A percentile compares a stretch with the other conserved stretches of the same genome.
These are phyloP conservation scores for Ictidomys tridecemlineatus DNA, from an alignment of 2,113 vertebrate species.

Conservation along the genomic window DNA sequence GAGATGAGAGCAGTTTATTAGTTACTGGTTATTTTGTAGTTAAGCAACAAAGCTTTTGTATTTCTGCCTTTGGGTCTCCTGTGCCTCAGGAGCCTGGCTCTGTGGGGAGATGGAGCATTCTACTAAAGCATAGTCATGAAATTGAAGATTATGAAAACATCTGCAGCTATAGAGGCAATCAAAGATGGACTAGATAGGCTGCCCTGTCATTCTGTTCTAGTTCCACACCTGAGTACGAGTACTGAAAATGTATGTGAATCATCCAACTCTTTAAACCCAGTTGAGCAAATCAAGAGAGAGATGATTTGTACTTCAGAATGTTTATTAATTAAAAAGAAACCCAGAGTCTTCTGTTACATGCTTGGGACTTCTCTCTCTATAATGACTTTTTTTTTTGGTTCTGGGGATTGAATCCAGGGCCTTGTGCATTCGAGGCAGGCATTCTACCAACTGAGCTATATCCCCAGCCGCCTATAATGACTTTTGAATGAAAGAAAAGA, in stretches of 20 bases:
- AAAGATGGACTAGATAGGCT: not conserved
- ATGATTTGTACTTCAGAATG: not conserved
- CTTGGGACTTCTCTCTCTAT: not conserved
- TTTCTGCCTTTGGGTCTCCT: not conserved
- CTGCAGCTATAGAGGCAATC: not conserved
- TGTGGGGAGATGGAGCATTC: not conserved
- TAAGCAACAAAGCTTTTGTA: not conserved
- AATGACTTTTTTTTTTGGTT: not conserved
- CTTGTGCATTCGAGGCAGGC: too few relatives aligned
- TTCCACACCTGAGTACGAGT: not conserved
- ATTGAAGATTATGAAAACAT: not conserved
- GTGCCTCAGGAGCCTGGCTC: not conserved
- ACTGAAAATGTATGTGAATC: not conserved
- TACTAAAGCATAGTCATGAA: not conserved
- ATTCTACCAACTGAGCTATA: too few relatives aligned
- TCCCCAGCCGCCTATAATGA: not conserved
- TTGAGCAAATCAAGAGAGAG: not conserved
- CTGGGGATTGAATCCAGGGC: too few relatives aligned
- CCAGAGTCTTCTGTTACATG: not conserved
- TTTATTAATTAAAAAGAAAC: slow-evolving; percentile 47
- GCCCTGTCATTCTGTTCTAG: not conserved
- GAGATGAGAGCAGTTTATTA: not conserved
- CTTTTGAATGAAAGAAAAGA: not conserved
- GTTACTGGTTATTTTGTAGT: not conserved
- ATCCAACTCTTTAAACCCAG: not conserved